Evolutionary conservation across 2,113 vertebrate species (phyloP).

Genomic region (Prunella himalayana): DNA sequence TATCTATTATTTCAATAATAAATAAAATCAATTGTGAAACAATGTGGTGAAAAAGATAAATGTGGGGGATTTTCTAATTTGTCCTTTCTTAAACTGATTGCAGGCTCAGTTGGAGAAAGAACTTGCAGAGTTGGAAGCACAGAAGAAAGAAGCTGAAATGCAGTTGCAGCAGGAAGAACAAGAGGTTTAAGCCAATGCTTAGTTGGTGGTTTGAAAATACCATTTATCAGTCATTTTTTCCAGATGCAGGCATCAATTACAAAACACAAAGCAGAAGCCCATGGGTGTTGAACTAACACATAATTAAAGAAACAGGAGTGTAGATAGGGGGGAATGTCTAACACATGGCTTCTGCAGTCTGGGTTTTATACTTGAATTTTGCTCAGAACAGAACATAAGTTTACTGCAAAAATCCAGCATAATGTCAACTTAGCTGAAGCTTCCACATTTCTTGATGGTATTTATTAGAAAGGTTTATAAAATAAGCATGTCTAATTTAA

Average conservation of each 20-base stretch:
- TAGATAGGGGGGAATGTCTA: neutral
- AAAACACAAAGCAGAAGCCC: neutral
- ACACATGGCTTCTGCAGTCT: neutral
- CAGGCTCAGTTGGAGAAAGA: slow-evolving; percentile 51
- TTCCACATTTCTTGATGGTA: neutral
- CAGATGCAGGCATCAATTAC: neutral
- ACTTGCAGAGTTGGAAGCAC: slow-evolving; percentile 27
- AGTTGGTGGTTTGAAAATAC: neutral
- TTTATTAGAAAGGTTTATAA: neutral
- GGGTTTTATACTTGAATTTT: neutral
- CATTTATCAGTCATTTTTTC: neutral
- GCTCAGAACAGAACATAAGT: neutral
- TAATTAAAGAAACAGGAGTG: neutral
- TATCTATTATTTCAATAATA: neutral
- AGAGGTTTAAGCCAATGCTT: slow-evolving; percentile 2
- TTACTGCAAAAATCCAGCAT: neutral
- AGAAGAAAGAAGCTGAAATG: slow-evolving; percentile 64
- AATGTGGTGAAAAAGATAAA: neutral
- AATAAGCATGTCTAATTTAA: neutral
- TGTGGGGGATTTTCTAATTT: neutral
- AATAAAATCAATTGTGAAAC: neutral
- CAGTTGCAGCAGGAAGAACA: slow-evolving; percentile 52
- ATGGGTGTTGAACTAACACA: neutral
- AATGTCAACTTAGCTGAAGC: neutral
- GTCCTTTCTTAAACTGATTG: neutral